Evolutionary conservation across 2,888 invertebrate genomes (phyloP), one percentile per base, ranked within the genome.

Genomic region (Syrphus vitripennis): DNA sequence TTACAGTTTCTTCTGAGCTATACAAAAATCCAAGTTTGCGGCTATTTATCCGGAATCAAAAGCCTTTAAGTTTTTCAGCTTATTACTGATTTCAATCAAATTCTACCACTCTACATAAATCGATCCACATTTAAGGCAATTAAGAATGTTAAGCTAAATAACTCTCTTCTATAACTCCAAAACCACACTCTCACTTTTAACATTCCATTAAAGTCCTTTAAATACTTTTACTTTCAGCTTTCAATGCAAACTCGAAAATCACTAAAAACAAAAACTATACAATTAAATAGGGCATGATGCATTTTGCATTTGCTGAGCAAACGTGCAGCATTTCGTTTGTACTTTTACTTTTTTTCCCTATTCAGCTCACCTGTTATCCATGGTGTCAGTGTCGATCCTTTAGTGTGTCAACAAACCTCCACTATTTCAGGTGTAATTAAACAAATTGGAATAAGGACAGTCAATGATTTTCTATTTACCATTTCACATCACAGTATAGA

Each of bases 401-500:
- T 63, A 67, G 55, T 69, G 75, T 81, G 84, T 77, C 81, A 81
- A 86, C 81, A 76, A 50, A 57, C 57, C 57, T 80, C 61, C 29
- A 57, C 34, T 48, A 69, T 69, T 77, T 61, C 72, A 76, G 63
- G 61, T 86, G 84, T 81, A 86, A 84, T 84, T 84, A 86, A 81
- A 63, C 76, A 86, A 86, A 86, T 86, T 81, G 84, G 77, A 86
- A 86, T 76, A 81, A 77, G 84, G 81, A 48, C 84, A 84, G 26
- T 59, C 61, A 81, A 81, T 86, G 84, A 86, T 86, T 84, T 83
- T 84, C 71, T 76, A 80, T 76, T 82, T 82, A 82, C 77, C 53
- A 40, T 59, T 65, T 24, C 40, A 29, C 26, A 61, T 71, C 40
- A 57, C 31, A 61, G 29, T 50, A 26, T n/a, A 50, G 50, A 50